phyloP scores from a whole-genome alignment of 2,797 vertebrate species.

The Thunnus albacares region DNA sequence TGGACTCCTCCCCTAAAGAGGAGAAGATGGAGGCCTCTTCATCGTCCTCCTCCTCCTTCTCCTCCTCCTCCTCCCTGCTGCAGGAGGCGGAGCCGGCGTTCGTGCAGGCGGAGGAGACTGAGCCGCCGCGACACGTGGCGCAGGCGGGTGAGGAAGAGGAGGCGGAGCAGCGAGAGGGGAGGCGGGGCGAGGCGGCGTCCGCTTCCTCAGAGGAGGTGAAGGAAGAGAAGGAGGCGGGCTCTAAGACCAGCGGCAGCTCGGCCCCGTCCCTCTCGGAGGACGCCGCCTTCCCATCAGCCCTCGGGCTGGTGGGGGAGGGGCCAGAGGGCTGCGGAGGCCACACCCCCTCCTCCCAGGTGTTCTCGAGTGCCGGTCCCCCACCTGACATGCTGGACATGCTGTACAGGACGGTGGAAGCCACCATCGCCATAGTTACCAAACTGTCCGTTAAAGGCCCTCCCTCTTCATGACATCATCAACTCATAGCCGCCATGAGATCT shows the following conservation, averaged over 20 bases:
- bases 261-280: conserved; percentile 82
- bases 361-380: conserved; percentile 86
- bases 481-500: conserved; percentile 58
- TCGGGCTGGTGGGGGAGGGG: conserved; percentile 85
- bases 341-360: conserved; percentile 85
- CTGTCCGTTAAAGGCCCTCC: conserved; percentile 92
- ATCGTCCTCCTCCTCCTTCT: conserved; percentile 77
- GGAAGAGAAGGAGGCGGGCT: conserved; percentile 84
- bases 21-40: conserved; percentile 94
- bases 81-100: conserved; percentile 74
- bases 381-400: conserved; percentile 97
- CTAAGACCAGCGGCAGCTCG: conserved; percentile 79
- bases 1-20: conserved; percentile 84
- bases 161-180: conserved; percentile 53
- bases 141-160: conserved; percentile 71
- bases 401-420: conserved; percentile 96
- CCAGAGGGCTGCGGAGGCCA: conserved; percentile 88
- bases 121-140: conserved; percentile 70
- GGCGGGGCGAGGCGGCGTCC: conserved; percentile 79
- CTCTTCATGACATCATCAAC: conserved; percentile 92
- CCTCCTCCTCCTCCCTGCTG: conserved; percentile 82
- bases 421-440: conserved; percentile 95
- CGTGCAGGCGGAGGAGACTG: conserved; percentile 69
- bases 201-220: conserved; percentile 86
- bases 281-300: conserved; percentile 81